A percentile compares a stretch with the other conserved stretches of the same genome.
phyloP scores from a whole-genome alignment of 2,797 vertebrate species.

The Hippopotamyrus pictus region DNA sequence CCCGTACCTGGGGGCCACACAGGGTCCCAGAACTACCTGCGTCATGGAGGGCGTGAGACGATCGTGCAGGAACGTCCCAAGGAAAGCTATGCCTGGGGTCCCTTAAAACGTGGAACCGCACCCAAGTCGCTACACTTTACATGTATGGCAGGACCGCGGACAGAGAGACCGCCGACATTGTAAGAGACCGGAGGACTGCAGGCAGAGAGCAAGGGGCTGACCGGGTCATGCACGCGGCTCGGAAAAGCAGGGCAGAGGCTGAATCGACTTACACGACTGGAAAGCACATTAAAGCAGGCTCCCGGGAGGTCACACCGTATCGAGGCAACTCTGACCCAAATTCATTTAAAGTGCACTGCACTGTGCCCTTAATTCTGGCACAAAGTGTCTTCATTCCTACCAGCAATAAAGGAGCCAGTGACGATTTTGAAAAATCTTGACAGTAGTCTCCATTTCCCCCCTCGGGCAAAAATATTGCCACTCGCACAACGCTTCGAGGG shows the following conservation, averaged over 20 bases:
- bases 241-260: not conserved
- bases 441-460: not conserved
- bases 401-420: not conserved
- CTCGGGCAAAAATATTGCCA: not conserved
- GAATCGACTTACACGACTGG: not conserved
- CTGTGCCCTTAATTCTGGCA: not conserved
- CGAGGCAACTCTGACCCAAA: not conserved
- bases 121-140: not conserved
- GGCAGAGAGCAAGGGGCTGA: not conserved
- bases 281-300: not conserved
- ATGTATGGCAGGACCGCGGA: not conserved
- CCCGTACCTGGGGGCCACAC: not conserved
- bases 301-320: not conserved
- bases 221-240: not conserved
- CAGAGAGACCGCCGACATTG: not conserved
- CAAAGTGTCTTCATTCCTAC: not conserved
- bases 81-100: not conserved
- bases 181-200: not conserved
- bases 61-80: not conserved
- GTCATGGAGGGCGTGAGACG: not conserved
- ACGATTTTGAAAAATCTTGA: not conserved
- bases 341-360: not conserved
- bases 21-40: not conserved
- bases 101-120: not conserved
- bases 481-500: not conserved